These are phyloP conservation scores for Euschistus heros DNA, from an alignment of 1,140 invertebrate species.

Conservation along the genomic window DNA sequence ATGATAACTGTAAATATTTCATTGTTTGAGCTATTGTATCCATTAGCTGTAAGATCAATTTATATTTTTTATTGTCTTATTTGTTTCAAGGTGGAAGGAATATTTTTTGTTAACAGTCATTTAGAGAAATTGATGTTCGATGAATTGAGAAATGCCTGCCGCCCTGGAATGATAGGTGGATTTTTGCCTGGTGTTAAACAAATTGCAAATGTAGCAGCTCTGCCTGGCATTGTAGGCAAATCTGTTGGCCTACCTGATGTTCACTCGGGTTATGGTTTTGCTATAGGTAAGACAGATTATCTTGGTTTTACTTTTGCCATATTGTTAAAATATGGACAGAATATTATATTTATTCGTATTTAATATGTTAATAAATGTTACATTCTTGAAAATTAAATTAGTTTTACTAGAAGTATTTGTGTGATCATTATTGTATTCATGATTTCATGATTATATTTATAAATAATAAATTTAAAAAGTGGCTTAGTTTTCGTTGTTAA, in stretches of 20 bases:
- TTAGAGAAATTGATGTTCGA: conserved; percentile 97
- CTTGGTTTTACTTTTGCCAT: conserved; percentile 18
- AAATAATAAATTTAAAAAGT: too few species aligned
- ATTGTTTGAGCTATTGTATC: too few species aligned
- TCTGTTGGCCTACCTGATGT: conserved; percentile 93
- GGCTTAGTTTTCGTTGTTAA: too few species aligned
- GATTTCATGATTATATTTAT: too few species aligned
- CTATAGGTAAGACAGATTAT: conserved; percentile 57
- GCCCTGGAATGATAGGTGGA: conserved; percentile 79
- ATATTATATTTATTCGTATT: background rate
- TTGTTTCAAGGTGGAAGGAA: conserved; percentile 74
- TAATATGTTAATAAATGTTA: background rate
- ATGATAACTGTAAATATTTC: too few species aligned
- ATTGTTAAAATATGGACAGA: background rate
- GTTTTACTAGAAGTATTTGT: too few species aligned
- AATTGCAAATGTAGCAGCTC: conserved; percentile 97
- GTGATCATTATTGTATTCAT: too few species aligned
- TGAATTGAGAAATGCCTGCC: conserved; percentile 82
- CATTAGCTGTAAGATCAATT: too few species aligned
- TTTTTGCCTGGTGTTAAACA: conserved; percentile 98
- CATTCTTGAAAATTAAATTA: too few species aligned
- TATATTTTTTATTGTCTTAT: too few species aligned
- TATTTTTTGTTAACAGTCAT: conserved; percentile 92
- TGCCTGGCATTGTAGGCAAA: conserved; percentile 91
- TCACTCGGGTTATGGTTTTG: conserved; percentile 99